A percentile compares a stretch with the other conserved stretches of the same genome.
These are phyloP conservation scores for Gasteruption jaculator DNA, from an alignment of 2,888 invertebrate species.

Conservation along the genomic window DNA sequence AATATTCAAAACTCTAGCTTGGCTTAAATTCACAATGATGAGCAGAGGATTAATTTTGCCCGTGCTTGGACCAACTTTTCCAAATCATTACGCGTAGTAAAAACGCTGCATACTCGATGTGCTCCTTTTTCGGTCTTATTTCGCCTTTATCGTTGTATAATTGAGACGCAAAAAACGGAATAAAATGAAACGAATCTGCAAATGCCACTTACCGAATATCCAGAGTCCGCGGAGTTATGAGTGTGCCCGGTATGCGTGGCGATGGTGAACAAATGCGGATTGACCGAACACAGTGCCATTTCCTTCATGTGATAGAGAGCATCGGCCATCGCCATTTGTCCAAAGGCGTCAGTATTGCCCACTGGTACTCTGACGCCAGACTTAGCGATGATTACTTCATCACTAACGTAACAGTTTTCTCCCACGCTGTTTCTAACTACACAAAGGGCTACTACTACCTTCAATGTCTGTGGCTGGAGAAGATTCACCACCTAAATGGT, in stretches of 20 bases:
- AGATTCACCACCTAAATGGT: slow-evolving; percentile 65
- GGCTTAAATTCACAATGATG: too few species aligned
- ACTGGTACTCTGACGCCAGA: slow-evolving; percentile 81
- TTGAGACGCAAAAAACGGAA: slow-evolving; percentile 15
- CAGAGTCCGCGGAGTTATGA: slow-evolving; percentile 61
- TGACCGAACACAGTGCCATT: slow-evolving; percentile 64
- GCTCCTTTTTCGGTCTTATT: slow-evolving; percentile 15
- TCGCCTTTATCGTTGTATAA: too few species aligned
- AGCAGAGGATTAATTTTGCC: too few species aligned
- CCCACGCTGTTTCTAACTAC: slow-evolving; percentile 90
- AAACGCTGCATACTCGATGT: slow-evolving; percentile 15
- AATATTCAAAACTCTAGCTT: too few species aligned
- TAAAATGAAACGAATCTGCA: slow-evolving; percentile 21
- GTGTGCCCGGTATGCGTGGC: slow-evolving; percentile 91
- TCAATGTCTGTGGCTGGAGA: slow-evolving; percentile 67
- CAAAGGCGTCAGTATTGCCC: slow-evolving; percentile 95
- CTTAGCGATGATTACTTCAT: slow-evolving; percentile 82
- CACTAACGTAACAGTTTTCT: slow-evolving; percentile 80
- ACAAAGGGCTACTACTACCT: slow-evolving; percentile 78
- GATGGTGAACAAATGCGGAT: slow-evolving; percentile 83
- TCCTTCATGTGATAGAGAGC: slow-evolving; percentile 73
- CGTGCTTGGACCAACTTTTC: too few species aligned
- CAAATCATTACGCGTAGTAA: slow-evolving; percentile 18
- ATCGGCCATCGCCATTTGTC: slow-evolving; percentile 90
- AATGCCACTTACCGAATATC: slow-evolving; percentile 70